phyloP scores from a whole-genome alignment of 30 jellyfish, hydroid and myxozoan genomes.

The Morbakka virulenta region DNA sequence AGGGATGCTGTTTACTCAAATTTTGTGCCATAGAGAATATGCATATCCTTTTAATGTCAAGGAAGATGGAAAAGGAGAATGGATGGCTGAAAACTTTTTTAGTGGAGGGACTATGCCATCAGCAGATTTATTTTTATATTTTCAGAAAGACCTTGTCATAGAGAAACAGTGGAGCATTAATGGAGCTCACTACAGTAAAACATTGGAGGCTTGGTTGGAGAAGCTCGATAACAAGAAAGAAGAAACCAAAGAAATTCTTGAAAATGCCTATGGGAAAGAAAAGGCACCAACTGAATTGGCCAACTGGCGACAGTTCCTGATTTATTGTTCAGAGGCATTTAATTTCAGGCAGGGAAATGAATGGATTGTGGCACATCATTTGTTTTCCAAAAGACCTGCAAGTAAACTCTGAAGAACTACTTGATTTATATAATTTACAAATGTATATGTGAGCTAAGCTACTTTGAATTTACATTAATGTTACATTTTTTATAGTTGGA shows the following conservation, averaged over 20 bases:
- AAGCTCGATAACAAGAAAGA: constrained; percentile 57
- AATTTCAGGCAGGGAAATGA: constrained; percentile 75
- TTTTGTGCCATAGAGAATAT: constrained; percentile 69
- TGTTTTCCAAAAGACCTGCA: constrained; percentile 70
- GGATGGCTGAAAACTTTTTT: constrained; percentile 82
- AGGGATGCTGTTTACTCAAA: constrained; percentile 72
- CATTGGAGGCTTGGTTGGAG: constrained; percentile 75
- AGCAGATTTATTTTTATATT: constrained; percentile 65
- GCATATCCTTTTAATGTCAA: constrained; percentile 59
- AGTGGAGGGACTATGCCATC: constrained; percentile 88
- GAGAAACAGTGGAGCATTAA: constrained; percentile 75
- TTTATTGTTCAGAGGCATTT: constrained; percentile 70
- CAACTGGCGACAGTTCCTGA: constrained; percentile 78
- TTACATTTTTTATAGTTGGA: no score
- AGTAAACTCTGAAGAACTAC: no score
- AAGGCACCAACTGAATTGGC: constrained; percentile 56
- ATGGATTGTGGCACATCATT: constrained; percentile 84
- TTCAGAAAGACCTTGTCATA: constrained; percentile 62
- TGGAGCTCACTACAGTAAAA: constrained; percentile 74
- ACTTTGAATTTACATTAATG: no score
- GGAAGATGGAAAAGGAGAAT: constrained; percentile 54
- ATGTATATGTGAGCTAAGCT: no score
- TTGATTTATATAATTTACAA: no score
- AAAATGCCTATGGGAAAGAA: constrained; percentile 54
- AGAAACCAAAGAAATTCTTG: constrained; percentile 38